These are phyloP conservation scores for Drosophila mercatorum DNA, from an alignment of 2,888 invertebrate genomes.

Conservation along the genomic window DNA sequence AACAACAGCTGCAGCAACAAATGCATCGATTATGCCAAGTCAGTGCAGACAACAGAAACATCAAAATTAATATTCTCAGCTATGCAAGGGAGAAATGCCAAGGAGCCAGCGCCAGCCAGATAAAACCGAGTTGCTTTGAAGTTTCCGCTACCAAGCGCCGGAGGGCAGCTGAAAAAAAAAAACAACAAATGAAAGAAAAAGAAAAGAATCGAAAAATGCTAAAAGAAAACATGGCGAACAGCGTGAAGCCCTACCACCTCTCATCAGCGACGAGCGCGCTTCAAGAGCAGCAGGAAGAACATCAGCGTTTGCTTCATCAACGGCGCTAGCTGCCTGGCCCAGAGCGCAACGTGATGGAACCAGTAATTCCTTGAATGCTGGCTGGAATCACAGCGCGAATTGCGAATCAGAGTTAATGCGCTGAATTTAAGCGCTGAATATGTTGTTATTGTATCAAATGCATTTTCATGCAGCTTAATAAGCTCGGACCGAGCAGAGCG, in stretches of 20 bases:
- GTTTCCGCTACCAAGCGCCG: constrained; percentile 48
- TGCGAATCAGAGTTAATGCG: constrained; percentile 45
- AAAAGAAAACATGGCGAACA: constrained; percentile 36
- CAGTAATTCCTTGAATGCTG: constrained; percentile 44
- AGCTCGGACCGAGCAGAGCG: constrained; percentile 38
- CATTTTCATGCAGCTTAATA: constrained; percentile 47
- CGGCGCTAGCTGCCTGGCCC: constrained; percentile 35
- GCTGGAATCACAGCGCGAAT: constrained; percentile 49
- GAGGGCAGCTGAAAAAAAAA: constrained; percentile 27
- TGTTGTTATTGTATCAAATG: constrained; percentile 51
- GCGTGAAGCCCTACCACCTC: constrained; percentile 17
- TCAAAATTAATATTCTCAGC: constrained; percentile 70
- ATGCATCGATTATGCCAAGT: constrained; percentile 72
- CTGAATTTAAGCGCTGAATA: constrained; percentile 57
- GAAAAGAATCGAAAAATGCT: constrained; percentile 9
- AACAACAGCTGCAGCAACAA: constrained; percentile 50
- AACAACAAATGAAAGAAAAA: constrained; percentile 12
- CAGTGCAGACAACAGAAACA: constrained; percentile 50
- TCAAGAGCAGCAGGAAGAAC: constrained; percentile 35
- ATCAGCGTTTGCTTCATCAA: constrained; percentile 69
- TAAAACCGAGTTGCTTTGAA: constrained; percentile 65
- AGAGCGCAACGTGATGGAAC: constrained; percentile 23
- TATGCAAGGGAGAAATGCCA: constrained; percentile 64
- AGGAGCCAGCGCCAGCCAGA: constrained; percentile 30
- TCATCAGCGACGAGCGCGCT: constrained; percentile 31